Evolutionary conservation across 2,113 vertebrate genomes (phyloP).

Genomic region (Nothoprocta perdicaria): DNA sequence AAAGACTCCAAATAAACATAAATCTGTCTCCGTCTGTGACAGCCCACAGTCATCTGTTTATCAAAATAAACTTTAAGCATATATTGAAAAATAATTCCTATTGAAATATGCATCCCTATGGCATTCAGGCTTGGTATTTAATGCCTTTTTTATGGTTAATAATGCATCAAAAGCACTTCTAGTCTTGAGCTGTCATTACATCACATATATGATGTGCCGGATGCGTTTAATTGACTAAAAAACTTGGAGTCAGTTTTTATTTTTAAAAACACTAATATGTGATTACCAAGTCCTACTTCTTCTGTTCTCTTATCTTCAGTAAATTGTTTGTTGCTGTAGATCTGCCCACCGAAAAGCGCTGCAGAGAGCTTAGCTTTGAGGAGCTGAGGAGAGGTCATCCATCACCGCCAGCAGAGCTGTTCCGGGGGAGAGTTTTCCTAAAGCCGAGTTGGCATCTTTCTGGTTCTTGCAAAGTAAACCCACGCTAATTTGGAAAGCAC

Average conservation of each 20-base stretch:
- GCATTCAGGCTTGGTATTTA: constrained; percentile 79
- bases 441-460: not conserved
- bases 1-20: constrained; percentile 74
- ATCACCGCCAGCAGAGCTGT: not conserved
- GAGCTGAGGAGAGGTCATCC: not conserved
- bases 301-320: constrained; percentile 49
- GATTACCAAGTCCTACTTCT: constrained; percentile 67
- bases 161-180: constrained; percentile 81
- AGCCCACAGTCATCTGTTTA: constrained; percentile 82
- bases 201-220: constrained; percentile 75
- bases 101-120: constrained; percentile 82
- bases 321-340: constrained; percentile 18
- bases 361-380: constrained; percentile 12
- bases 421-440: constrained; percentile 12
- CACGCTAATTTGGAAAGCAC: not conserved
- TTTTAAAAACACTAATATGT: constrained; percentile 64
- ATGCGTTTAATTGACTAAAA: constrained; percentile 76
- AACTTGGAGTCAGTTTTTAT: constrained; percentile 76
- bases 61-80: constrained; percentile 84
- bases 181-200: constrained; percentile 79
- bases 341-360: constrained; percentile 16
- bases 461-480: not conserved
- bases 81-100: constrained; percentile 83
- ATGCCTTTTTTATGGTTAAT: constrained; percentile 84
- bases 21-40: constrained; percentile 77